These are phyloP conservation scores for Pseudochirops corinnae DNA, from an alignment of 2,797 vertebrate genomes.

Conservation along the genomic window DNA sequence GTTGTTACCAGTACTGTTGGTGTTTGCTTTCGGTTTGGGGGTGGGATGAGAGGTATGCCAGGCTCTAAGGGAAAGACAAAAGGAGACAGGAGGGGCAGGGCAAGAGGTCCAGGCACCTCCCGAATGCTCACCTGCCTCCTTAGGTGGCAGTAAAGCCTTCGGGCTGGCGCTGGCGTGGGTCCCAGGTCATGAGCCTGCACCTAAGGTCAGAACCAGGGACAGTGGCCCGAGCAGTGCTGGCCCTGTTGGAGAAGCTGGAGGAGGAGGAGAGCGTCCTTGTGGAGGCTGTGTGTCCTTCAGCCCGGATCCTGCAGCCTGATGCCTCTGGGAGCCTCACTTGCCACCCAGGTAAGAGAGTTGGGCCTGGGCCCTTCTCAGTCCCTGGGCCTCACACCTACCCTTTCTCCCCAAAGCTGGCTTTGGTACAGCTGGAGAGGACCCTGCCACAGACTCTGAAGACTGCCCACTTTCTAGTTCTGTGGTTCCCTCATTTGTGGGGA, in stretches of 20 bases:
- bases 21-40: not conserved
- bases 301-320: slow-evolving; percentile 66
- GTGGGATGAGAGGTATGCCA: not conserved
- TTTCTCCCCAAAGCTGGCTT: slow-evolving; percentile 46
- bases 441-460: not conserved
- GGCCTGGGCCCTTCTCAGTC: not conserved
- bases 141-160: slow-evolving; percentile 85
- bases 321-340: slow-evolving; percentile 48
- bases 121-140: not conserved
- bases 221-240: slow-evolving; percentile 78
- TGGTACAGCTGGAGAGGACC: not conserved
- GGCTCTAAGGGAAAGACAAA: not conserved
- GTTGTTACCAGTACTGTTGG: not conserved
- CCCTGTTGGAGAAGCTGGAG: slow-evolving; percentile 79
- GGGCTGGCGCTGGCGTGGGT: slow-evolving; percentile 79
- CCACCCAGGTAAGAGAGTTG: slow-evolving; percentile 72
- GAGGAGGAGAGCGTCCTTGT: slow-evolving; percentile 86
- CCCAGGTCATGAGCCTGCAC: slow-evolving; percentile 67
- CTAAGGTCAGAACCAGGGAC: slow-evolving; percentile 59
- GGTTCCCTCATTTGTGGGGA: not conserved
- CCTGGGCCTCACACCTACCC: slow-evolving; percentile 63
- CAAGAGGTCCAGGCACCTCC: not conserved
- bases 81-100: not conserved
- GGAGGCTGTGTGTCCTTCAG: slow-evolving; percentile 85
- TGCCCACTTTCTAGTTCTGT: not conserved